A percentile compares a stretch with the other conserved stretches of the same genome.
Evolutionary conservation across 1,140 invertebrate genomes (phyloP).

Genomic region (Ganaspis sp.): DNA sequence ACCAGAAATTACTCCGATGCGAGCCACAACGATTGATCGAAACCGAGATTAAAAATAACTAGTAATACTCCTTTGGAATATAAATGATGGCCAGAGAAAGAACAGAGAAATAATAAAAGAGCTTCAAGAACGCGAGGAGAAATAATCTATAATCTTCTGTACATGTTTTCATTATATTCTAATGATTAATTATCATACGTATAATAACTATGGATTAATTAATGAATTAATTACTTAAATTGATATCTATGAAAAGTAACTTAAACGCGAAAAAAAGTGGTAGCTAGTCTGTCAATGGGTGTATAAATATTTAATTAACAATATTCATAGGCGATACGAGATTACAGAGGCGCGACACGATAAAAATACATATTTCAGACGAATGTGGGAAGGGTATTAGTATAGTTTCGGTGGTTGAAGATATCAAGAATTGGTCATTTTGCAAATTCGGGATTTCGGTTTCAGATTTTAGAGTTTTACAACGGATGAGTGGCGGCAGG

Average conservation of each 20-base stretch:
- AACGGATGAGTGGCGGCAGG: constrained; percentile 6
- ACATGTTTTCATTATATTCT: constrained; percentile 74
- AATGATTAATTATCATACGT: constrained; percentile 74
- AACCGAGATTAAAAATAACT: constrained; percentile 36
- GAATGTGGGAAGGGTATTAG: constrained; percentile 19
- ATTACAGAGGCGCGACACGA: constrained; percentile 44
- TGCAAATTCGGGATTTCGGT: constrained; percentile 3
- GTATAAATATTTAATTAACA: constrained; percentile 74
- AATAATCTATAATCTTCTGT: constrained; percentile 74
- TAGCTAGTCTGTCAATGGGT: constrained; percentile 74
- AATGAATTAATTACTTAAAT: constrained; percentile 69
- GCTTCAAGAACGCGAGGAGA: constrained; percentile 46
- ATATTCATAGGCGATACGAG: constrained; percentile 55
- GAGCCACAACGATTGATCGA: constrained; percentile 41
- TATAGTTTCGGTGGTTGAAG: constrained; percentile 18
- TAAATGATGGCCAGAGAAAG: constrained; percentile 28
- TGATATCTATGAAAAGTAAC: constrained; percentile 73
- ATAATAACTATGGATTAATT: constrained; percentile 74
- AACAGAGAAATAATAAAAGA: constrained; percentile 25
- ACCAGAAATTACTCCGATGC: constrained; percentile 26
- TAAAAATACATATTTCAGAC: constrained; percentile 32
- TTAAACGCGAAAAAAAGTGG: constrained; percentile 70
- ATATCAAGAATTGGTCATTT: background rate
- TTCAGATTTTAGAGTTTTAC: background rate
- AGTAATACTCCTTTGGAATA: constrained; percentile 41